phyloP scores from a whole-genome alignment of 2,888 invertebrate genomes.

The Crioceris asparagi region DNA sequence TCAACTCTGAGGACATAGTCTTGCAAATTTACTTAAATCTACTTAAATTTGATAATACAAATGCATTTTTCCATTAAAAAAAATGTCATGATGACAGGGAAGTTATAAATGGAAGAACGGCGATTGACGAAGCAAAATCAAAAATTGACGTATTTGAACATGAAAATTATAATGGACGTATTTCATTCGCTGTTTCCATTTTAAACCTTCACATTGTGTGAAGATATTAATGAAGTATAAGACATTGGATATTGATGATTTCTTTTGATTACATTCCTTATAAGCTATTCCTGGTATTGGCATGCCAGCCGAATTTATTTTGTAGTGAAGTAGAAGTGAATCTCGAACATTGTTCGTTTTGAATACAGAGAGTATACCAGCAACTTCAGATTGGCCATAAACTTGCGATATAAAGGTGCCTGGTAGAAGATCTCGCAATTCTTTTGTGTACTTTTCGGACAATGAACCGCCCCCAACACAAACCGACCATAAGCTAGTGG shows the following conservation, averaged over 20 bases:
- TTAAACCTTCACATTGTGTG: too few relatives aligned
- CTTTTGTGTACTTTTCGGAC: conserved; percentile 20
- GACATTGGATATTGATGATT: neutral
- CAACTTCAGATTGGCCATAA: conserved; percentile 34
- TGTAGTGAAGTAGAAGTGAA: conserved; percentile 22
- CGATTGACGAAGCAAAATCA: too few relatives aligned
- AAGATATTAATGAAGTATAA: neutral
- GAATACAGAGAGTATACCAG: conserved; percentile 26
- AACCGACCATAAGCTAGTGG: conserved; percentile 24
- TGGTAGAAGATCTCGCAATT: conserved; percentile 30
- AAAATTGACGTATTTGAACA: too few relatives aligned
- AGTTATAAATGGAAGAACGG: too few relatives aligned
- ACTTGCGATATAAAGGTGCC: conserved; percentile 27
- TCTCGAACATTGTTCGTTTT: conserved; percentile 24
- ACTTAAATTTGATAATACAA: too few relatives aligned
- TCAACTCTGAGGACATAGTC: too few relatives aligned
- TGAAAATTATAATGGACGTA: too few relatives aligned
- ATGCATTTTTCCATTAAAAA: too few relatives aligned
- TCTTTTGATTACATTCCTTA: conserved; percentile 28
- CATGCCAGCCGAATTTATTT: conserved; percentile 26
- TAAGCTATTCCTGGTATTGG: conserved; percentile 24
- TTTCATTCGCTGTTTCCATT: too few relatives aligned
- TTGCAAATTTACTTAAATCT: too few relatives aligned
- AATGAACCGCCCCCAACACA: conserved; percentile 28
- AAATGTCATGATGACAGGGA: too few relatives aligned